Conservation (phyloP, 92 coral and sea anemone genomes). For the Pocillopora meandrina region DNA sequence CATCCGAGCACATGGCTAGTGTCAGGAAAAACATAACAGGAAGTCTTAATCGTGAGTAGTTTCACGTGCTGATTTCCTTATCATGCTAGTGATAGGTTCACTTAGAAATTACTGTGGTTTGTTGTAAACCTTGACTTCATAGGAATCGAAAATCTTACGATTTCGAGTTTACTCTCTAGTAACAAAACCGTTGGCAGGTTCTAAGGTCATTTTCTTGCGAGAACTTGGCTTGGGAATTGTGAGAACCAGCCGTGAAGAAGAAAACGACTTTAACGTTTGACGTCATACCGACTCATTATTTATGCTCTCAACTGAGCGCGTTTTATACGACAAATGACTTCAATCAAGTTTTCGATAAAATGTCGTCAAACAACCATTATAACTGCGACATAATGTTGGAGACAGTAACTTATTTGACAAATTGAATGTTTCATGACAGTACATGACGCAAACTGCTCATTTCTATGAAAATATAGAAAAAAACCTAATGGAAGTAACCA, state of each 20-base stretch:
- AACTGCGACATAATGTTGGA: neutral
- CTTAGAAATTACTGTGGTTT: neutral
- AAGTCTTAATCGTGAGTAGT: slow-evolving; percentile 31
- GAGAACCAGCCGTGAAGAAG: no score
- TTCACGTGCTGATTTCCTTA: neutral
- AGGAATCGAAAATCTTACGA: neutral
- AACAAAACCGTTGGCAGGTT: no score
- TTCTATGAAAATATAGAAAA: neutral
- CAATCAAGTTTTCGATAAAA: neutral
- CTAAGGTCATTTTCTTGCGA: no score
- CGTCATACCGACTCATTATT: neutral
- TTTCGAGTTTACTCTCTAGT: neutral
- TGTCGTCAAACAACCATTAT: neutral
- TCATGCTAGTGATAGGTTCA: neutral
- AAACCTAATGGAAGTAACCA: no score
- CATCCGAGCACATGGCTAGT: neutral
- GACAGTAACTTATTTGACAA: neutral
- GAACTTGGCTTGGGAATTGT: no score
- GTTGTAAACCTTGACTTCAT: neutral
- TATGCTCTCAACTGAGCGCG: neutral
- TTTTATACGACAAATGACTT: neutral
- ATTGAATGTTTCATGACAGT: neutral
- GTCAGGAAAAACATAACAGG: slow-evolving; percentile 6
- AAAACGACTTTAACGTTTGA: neutral
- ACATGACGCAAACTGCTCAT: neutral